These are phyloP conservation scores for Fulica atra DNA, from an alignment of 2,113 vertebrate genomes.

Conservation along the genomic window DNA sequence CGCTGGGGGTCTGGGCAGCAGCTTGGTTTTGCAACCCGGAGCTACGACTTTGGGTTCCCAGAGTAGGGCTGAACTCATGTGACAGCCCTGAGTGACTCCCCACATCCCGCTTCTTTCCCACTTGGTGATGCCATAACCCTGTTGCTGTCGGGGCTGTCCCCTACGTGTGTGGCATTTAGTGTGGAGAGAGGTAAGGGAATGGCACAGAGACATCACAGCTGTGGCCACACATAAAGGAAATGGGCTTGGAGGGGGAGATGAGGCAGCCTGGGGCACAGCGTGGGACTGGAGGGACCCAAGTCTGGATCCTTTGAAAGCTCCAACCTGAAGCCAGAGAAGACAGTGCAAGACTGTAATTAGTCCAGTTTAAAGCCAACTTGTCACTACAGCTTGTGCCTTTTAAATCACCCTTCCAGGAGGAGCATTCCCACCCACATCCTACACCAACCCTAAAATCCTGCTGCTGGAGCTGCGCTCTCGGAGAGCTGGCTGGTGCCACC, in stretches of 20 bases:
- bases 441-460: background rate
- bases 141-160: background rate
- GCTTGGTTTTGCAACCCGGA: background rate
- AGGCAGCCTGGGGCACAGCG: background rate
- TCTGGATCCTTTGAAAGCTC: background rate
- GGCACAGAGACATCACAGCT: accelerated
- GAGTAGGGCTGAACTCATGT: background rate
- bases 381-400: background rate
- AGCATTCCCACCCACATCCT: background rate
- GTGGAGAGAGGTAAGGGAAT: background rate
- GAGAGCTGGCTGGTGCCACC: background rate
- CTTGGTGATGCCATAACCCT: accelerated
- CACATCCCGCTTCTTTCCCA: accelerated
- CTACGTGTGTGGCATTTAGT: accelerated
- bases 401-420: background rate
- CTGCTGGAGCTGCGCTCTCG: background rate
- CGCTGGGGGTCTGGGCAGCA: accelerated
- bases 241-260: background rate
- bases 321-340: background rate
- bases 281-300: accelerated
- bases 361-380: background rate
- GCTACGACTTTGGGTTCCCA: accelerated
- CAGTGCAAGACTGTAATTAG: accelerated
- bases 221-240: background rate
- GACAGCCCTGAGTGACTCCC: background rate